These are phyloP conservation scores for Spicauda simplicius DNA, from an alignment of 2,888 invertebrate genomes.

Conservation along the genomic window DNA sequence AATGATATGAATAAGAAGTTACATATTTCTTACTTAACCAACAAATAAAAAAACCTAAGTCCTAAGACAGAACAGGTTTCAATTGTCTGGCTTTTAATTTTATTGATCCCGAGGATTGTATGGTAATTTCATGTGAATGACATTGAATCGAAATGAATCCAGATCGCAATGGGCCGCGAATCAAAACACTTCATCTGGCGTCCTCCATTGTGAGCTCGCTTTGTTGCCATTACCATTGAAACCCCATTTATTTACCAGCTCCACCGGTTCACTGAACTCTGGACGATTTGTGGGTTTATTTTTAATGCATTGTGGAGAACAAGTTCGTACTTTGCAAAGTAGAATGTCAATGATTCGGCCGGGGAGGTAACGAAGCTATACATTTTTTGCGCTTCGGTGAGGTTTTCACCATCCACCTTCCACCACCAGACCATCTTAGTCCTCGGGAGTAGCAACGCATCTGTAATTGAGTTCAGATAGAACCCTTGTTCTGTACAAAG, in stretches of 20 bases:
- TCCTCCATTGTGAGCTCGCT: constrained; percentile 23
- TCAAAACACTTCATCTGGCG: constrained; percentile 24
- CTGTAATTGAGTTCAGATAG: no score
- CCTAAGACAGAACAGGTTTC: background rate
- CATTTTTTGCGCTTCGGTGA: no score
- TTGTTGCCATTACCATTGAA: constrained; percentile 30
- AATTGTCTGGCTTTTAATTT: background rate
- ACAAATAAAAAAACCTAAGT: no score
- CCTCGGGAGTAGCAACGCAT: no score
- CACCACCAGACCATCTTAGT: no score
- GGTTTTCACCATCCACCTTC: no score
- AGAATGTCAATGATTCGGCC: no score
- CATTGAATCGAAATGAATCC: constrained; percentile 23
- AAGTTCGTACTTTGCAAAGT: no score
- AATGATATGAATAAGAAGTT: no score
- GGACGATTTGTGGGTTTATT: constrained; percentile 23
- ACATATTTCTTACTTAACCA: no score
- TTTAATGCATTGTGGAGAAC: background rate
- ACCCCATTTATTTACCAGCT: constrained; percentile 27
- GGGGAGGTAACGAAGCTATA: no score
- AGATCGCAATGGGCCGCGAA: constrained; percentile 23
- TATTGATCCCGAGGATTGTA: constrained; percentile 22
- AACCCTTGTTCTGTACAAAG: no score
- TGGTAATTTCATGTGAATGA: constrained; percentile 33
- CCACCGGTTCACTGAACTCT: constrained; percentile 24